Conservation (phyloP, 1,140 invertebrate genomes). For the Aphaenogaster rudis region DNA sequence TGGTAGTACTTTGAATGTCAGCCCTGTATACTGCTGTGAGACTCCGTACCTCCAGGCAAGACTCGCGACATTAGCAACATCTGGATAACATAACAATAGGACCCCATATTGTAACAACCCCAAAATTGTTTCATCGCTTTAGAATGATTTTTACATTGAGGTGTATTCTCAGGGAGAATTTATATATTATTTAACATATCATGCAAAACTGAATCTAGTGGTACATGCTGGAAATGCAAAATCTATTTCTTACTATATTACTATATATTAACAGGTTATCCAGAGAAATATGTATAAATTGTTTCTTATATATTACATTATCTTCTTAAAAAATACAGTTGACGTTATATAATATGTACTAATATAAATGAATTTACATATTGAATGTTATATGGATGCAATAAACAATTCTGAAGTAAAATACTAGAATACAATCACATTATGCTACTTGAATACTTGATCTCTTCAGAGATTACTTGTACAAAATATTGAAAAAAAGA, state of each 20-base stretch:
- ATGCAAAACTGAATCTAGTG: conserved; percentile 72
- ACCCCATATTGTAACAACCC: conserved; percentile 80
- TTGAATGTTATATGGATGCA: background rate
- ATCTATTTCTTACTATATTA: conserved; percentile 31
- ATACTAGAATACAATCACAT: conserved; percentile 1
- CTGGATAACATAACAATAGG: conserved; percentile 83
- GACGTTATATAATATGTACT: background rate
- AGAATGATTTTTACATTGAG: conserved; percentile 73
- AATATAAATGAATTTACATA: conserved; percentile 7
- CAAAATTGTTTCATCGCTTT: conserved; percentile 73
- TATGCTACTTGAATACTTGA: background rate
- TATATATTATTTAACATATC: conserved; percentile 73
- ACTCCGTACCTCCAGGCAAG: conserved; percentile 82
- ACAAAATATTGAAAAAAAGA: background rate
- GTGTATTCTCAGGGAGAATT: conserved; percentile 61
- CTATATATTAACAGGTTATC: conserved; percentile 8
- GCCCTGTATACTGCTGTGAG: conserved; percentile 80
- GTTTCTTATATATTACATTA: background rate
- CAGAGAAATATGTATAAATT: conserved; percentile 12
- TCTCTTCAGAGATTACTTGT: background rate
- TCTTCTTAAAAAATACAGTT: background rate
- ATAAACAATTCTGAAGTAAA: background rate
- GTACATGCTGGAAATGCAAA: conserved; percentile 69
- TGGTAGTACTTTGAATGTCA: conserved; percentile 85
- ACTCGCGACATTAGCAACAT: conserved; percentile 84